Percentiles rank a stretch among this genome's conserved stretches.
phyloP scores from a whole-genome alignment of 2,888 invertebrate species.

The Cataglyphis cursor region DNA sequence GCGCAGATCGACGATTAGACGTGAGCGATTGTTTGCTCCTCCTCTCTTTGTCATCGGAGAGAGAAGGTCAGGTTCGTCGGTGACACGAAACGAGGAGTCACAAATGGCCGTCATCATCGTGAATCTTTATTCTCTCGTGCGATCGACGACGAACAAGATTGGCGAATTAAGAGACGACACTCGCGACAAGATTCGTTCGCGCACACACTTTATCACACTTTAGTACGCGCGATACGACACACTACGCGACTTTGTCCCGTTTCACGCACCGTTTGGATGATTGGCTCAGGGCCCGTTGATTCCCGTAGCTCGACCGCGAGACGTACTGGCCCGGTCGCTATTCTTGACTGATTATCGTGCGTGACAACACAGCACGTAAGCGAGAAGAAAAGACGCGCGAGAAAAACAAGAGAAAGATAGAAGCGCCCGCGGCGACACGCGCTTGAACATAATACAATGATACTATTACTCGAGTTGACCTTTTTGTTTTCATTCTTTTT shows the following conservation, averaged over 20 bases:
- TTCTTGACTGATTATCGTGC: slow-evolving; percentile 39
- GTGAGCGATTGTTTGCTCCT: neutral
- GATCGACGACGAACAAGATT: neutral
- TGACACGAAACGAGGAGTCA: neutral
- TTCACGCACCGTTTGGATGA: slow-evolving; percentile 45
- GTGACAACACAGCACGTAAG: slow-evolving; percentile 1
- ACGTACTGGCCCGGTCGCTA: slow-evolving; percentile 5
- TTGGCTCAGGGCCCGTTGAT: slow-evolving; percentile 42
- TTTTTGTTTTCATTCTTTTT: neutral
- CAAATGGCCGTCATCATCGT: slow-evolving; percentile 18
- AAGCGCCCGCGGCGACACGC: neutral
- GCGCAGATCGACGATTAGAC: neutral
- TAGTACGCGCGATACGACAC: neutral
- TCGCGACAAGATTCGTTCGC: slow-evolving; percentile 10
- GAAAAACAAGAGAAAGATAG: neutral
- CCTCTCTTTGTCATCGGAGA: neutral
- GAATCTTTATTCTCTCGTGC: neutral
- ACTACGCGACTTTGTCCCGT: neutral
- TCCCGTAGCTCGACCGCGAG: neutral
- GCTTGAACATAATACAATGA: neutral
- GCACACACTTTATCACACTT: too few relatives aligned
- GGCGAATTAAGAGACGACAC: neutral
- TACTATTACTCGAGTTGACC: neutral
- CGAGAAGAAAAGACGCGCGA: neutral
- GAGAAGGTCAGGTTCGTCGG: neutral